Evolutionary conservation across 2,113 vertebrate species (phyloP).

Genomic region (Tetrax tetrax): DNA sequence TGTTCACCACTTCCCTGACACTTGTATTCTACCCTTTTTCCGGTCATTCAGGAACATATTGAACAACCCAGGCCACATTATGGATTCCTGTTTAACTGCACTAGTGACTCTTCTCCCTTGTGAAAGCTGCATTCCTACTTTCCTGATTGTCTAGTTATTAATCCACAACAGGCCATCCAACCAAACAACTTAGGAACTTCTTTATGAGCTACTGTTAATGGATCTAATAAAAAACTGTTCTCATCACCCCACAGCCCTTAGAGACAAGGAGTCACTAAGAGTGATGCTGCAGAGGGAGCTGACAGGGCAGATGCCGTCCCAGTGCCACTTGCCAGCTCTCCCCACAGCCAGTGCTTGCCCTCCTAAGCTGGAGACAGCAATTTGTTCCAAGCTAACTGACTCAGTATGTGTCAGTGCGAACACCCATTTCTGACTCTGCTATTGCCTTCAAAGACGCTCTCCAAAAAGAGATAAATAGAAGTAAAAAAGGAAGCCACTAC

Average conservation of each 20-base stretch:
- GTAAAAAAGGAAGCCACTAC: background rate
- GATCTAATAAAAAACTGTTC: background rate
- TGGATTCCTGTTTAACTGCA: background rate
- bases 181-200: background rate
- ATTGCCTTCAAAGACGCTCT: background rate
- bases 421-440: background rate
- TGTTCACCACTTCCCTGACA: background rate
- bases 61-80: background rate
- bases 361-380: background rate
- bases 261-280: background rate
- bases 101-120: background rate
- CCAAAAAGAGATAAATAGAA: background rate
- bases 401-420: background rate
- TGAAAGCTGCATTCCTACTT: background rate
- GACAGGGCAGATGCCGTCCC: background rate
- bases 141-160: background rate
- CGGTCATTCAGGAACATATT: background rate
- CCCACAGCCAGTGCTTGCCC: background rate
- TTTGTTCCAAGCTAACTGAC: background rate
- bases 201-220: background rate
- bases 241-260: rapidly evolving
- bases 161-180: background rate
- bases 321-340: background rate
- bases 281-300: background rate
- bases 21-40: background rate